Evolutionary conservation across 2,888 invertebrate genomes (phyloP).

Genomic region (Dysmachus trigonus): DNA sequence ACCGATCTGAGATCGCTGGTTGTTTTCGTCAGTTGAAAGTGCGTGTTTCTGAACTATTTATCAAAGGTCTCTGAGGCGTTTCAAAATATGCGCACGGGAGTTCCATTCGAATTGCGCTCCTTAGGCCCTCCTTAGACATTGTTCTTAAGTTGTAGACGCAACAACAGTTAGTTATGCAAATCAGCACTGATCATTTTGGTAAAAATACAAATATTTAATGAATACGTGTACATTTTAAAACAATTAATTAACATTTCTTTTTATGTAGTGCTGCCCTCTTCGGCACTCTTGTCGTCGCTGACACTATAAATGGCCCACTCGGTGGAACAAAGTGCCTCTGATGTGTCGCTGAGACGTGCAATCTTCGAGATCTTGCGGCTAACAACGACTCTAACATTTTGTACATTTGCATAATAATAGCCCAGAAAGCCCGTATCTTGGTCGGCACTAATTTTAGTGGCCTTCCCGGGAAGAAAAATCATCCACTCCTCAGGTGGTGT

Average conservation of each 20-base stretch:
- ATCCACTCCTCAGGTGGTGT: conserved; percentile 18
- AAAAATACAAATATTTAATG: conserved; percentile 49
- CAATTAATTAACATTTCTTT: conserved; percentile 50
- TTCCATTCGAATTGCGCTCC: not conserved
- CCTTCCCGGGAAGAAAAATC: conserved; percentile 3
- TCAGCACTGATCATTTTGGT: conserved; percentile 34
- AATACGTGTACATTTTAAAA: conserved; percentile 50
- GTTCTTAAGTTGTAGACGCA: conserved; percentile 17
- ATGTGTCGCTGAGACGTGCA: conserved; percentile 24
- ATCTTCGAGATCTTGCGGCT: conserved; percentile 12
- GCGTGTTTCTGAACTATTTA: conserved; percentile 45
- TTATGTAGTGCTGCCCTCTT: conserved; percentile 17
- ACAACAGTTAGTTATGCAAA: conserved; percentile 50
- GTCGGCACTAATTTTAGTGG: conserved; percentile 43
- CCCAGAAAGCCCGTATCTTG: conserved; percentile 32
- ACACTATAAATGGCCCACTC: conserved; percentile 12
- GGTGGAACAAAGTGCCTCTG: conserved; percentile 38
- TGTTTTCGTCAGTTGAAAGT: conserved; percentile 42
- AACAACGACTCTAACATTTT: conserved; percentile 11
- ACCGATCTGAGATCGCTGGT: conserved; percentile 7
- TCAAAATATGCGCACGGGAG: conserved; percentile 44
- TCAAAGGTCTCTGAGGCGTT: conserved; percentile 45
- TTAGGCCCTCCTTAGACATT: not conserved
- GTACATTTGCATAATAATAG: conserved; percentile 49
- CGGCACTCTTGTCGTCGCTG: not conserved